A percentile compares a stretch with the other conserved stretches of the same genome.
Conservation (phyloP, 2,113 vertebrate genomes). For the Delphinapterus leucas region DNA sequence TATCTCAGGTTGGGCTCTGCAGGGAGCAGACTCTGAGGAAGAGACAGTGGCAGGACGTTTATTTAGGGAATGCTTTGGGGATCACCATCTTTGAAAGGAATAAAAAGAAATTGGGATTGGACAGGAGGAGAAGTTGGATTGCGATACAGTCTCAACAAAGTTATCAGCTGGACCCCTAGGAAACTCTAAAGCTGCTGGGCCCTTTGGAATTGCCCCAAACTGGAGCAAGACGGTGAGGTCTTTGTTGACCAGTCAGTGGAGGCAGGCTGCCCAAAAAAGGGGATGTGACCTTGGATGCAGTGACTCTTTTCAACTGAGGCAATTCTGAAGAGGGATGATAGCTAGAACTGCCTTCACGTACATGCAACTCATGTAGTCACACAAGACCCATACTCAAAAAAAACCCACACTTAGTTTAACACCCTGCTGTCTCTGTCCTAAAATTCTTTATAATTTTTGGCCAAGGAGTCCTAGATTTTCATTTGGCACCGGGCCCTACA, state of each 20-base stretch:
- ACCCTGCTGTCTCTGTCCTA: background rate
- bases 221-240: background rate
- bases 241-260: background rate
- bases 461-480: background rate
- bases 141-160: background rate
- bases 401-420: background rate
- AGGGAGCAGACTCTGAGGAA: background rate
- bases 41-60: background rate
- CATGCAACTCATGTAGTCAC: background rate
- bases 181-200: background rate
- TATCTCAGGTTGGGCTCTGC: background rate
- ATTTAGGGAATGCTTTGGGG: background rate
- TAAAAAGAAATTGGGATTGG: background rate
- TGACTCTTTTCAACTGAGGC: background rate
- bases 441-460: background rate
- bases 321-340: background rate
- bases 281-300: background rate
- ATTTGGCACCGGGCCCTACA: background rate
- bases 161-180: background rate
- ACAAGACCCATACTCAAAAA: background rate
- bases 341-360: accelerated
- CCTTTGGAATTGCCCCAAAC: background rate
- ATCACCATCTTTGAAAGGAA: background rate
- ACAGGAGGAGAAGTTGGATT: background rate
- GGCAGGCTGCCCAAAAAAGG: background rate